Percentiles rank a stretch among this genome's conserved stretches.
Conservation (phyloP, 1,140 invertebrate species). For the Ctenoplectra terminalis region DNA sequence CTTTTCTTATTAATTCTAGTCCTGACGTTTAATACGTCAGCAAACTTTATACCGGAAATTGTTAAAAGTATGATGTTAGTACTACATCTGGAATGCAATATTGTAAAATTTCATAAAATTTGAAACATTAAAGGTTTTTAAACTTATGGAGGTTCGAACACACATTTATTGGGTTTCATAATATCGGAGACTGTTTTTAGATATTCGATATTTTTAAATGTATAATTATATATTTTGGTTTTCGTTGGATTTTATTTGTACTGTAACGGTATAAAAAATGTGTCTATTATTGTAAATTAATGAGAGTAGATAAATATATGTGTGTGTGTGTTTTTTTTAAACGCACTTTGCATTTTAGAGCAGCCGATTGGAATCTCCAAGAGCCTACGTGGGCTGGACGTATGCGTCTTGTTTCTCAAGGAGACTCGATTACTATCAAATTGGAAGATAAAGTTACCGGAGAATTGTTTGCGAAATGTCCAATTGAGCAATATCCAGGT, state of each 20-base stretch:
- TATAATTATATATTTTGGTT: neutral
- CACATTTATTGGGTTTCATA: neutral
- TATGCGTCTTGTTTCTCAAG: conserved; percentile 94
- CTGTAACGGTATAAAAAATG: neutral
- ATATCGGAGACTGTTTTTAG: neutral
- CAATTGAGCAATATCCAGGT: conserved; percentile 97
- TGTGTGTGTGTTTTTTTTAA: neutral
- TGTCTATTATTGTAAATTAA: neutral
- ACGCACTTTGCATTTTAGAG: conserved; percentile 85
- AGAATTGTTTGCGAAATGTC: conserved; percentile 99
- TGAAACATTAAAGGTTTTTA: neutral
- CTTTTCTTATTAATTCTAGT: too few relatives aligned
- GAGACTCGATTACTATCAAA: conserved; percentile 93
- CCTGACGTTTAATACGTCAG: conserved; percentile 19
- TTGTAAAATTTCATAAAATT: neutral
- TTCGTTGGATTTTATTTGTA: neutral
- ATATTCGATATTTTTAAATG: neutral
- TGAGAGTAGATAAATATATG: neutral
- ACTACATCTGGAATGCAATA: conserved; percentile 10
- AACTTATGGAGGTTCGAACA: neutral
- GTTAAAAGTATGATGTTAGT: conserved; percentile 5
- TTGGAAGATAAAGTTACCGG: conserved; percentile 97
- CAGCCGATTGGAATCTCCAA: conserved; percentile 98
- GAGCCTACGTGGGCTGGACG: conserved; percentile 98
- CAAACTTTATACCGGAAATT: conserved; percentile 30